Conservation (phyloP, 2,113 vertebrate genomes). For the Antechinus flavipes region DNA sequence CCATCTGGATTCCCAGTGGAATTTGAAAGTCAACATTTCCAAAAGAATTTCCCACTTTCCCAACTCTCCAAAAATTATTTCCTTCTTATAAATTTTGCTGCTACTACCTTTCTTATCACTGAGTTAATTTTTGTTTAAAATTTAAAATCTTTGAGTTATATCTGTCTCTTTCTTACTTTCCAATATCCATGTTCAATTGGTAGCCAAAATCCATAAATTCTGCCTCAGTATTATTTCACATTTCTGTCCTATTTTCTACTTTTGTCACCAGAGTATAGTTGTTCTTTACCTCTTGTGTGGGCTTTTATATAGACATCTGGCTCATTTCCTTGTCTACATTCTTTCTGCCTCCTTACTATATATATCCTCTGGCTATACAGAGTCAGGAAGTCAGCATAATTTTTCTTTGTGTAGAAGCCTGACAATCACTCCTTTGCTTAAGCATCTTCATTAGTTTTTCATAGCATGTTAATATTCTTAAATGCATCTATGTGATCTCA, state of each 20-base stretch:
- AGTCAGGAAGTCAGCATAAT: no score
- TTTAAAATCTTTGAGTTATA: no score
- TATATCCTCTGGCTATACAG: no score
- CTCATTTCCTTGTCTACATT: background rate
- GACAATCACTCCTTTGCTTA: no score
- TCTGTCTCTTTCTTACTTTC: no score
- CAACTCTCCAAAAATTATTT: no score
- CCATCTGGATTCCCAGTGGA: background rate
- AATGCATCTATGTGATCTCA: no score
- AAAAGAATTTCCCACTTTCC: background rate
- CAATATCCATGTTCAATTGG: background rate
- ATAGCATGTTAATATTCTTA: no score
- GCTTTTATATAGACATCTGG: background rate
- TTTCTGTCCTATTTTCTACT: background rate
- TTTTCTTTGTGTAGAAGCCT: no score
- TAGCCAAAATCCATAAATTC: background rate
- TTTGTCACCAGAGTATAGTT: background rate
- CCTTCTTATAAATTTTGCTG: background rate
- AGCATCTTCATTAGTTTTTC: no score
- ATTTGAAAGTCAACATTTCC: background rate
- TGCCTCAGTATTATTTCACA: background rate
- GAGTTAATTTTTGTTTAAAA: no score
- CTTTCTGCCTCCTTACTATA: background rate
- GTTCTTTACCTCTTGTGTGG: background rate
- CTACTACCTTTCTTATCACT: background rate